A percentile compares a stretch with the other conserved stretches of the same genome.
These are phyloP conservation scores for Pituophis catenifer DNA, from an alignment of 2,113 vertebrate genomes.

Conservation along the genomic window DNA sequence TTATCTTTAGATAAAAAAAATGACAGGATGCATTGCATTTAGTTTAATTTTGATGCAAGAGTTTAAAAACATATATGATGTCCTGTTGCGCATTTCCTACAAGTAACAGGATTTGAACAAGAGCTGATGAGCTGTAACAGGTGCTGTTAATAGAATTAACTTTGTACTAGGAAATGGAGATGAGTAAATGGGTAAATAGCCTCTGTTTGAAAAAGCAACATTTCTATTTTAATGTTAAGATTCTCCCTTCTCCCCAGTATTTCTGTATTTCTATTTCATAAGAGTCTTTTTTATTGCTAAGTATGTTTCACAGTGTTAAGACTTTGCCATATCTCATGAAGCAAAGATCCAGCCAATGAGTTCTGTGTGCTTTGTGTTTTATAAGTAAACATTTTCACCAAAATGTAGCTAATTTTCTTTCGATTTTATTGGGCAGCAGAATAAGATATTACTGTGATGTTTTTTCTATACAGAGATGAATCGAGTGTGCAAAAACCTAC, in stretches of 20 bases:
- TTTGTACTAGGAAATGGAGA: neutral
- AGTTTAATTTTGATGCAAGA: too few relatives aligned
- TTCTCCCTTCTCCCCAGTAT: slow-evolving; percentile 1
- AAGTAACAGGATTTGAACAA: neutral
- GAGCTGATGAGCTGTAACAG: neutral
- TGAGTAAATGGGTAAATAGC: neutral
- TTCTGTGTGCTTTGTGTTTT: neutral
- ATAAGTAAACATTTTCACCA: slow-evolving; percentile 6
- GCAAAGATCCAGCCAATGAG: neutral
- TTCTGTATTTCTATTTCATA: neutral
- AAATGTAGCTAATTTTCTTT: neutral
- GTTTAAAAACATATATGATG: too few relatives aligned
- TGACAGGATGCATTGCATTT: too few relatives aligned
- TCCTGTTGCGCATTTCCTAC: neutral
- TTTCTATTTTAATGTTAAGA: slow-evolving; percentile 12
- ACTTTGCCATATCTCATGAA: neutral
- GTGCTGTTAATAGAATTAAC: neutral
- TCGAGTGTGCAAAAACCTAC: neutral
- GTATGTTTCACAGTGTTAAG: neutral
- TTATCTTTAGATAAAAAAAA: too few relatives aligned
- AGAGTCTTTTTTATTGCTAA: neutral
- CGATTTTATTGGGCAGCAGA: neutral
- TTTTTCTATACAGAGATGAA: neutral
- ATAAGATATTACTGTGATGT: neutral
- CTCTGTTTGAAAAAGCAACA: slow-evolving; percentile 8